These are phyloP conservation scores for Catharus bicknelli DNA, from an alignment of 2,113 vertebrate species.

Conservation along the genomic window DNA sequence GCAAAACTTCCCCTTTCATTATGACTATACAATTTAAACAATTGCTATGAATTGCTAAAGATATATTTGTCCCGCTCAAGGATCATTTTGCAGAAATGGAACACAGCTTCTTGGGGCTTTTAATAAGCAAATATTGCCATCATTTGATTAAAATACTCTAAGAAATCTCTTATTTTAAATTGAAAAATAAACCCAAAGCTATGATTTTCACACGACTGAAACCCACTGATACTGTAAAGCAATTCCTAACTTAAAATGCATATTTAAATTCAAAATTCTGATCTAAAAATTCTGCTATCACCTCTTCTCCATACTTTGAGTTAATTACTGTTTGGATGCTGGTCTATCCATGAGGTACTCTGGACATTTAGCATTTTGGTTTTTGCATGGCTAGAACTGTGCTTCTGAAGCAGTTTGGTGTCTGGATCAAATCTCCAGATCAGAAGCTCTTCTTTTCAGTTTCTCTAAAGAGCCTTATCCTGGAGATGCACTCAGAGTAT, in stretches of 20 bases:
- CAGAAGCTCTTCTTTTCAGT: background rate
- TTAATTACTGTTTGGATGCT: background rate
- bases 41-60: background rate
- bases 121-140: background rate
- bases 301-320: background rate
- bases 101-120: background rate
- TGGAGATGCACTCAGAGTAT: background rate
- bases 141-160: background rate
- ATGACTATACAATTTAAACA: background rate
- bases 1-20: background rate
- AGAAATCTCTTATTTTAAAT: background rate
- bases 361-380: background rate
- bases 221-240: background rate
- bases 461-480: background rate
- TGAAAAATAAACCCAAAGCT: background rate
- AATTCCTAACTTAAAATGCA: background rate
- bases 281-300: background rate
- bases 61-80: background rate
- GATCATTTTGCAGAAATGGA: background rate
- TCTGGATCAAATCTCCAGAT: background rate
- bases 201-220: background rate
- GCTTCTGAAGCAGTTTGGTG: background rate
- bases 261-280: background rate
- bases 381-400: background rate
- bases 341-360: background rate